Conservation (phyloP, 2,113 vertebrate genomes). For the Macrotus californicus region DNA sequence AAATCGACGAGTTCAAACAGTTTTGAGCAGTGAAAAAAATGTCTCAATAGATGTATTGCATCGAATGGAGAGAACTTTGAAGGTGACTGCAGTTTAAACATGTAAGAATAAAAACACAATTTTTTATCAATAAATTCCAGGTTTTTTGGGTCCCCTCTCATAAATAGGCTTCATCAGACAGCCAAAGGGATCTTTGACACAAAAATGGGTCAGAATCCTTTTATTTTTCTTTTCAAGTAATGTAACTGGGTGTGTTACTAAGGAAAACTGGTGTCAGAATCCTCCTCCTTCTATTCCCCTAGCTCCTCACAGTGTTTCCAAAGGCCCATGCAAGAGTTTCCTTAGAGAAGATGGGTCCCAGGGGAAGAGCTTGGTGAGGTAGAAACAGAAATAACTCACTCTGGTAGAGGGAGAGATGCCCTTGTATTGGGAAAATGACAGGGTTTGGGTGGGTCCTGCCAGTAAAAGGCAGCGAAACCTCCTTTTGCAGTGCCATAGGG, state of each 20-base stretch:
- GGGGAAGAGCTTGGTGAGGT: not conserved
- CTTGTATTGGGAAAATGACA: not conserved
- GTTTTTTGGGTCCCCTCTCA: no score
- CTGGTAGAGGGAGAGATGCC: not conserved
- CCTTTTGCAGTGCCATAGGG: not conserved
- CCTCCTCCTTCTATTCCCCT: not conserved
- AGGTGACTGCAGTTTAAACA: no score
- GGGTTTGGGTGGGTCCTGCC: not conserved
- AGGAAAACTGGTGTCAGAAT: not conserved
- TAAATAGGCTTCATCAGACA: not conserved
- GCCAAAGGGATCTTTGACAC: not conserved
- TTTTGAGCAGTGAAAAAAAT: no score
- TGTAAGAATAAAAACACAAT: no score
- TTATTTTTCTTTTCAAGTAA: not conserved
- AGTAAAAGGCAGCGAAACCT: not conserved
- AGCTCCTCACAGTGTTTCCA: not conserved
- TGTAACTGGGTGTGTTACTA: not conserved
- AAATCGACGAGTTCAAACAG: no score
- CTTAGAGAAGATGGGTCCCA: not conserved
- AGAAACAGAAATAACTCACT: not conserved
- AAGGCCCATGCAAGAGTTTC: not conserved
- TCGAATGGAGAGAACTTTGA: no score
- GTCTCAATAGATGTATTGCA: no score
- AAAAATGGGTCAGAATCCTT: not conserved
- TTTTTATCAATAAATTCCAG: no score